Evolutionary conservation across 1,140 invertebrate species (phyloP).

Genomic region (Sarcophaga peregrina): DNA sequence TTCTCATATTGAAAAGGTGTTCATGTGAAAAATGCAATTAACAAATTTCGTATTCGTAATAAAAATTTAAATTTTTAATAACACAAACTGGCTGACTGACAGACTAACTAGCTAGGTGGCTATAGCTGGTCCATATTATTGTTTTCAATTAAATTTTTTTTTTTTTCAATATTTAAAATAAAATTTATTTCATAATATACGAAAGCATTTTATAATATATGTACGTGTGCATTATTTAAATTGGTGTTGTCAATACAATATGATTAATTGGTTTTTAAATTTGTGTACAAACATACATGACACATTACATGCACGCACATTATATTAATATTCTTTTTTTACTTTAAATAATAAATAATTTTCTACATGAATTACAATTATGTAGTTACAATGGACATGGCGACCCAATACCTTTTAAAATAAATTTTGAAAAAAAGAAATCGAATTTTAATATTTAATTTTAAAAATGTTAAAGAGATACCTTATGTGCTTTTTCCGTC

Average conservation of each 20-base stretch:
- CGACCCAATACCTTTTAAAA: too few relatives aligned
- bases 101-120: too few relatives aligned
- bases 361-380: too few relatives aligned
- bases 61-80: constrained; percentile 29
- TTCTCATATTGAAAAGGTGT: not conserved
- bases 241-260: constrained; percentile 10
- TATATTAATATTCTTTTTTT: too few relatives aligned
- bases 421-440: too few relatives aligned
- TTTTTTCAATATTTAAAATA: not conserved
- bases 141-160: not conserved
- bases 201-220: constrained; percentile 11
- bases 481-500: too few relatives aligned
- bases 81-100: not conserved
- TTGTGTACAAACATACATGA: not conserved
- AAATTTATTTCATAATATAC: not conserved
- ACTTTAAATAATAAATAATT: too few relatives aligned
- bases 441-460: too few relatives aligned
- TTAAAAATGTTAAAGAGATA: too few relatives aligned
- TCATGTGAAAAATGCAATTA: constrained; percentile 22
- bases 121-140: too few relatives aligned
- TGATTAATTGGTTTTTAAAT: constrained; percentile 30
- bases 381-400: too few relatives aligned
- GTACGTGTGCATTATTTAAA: constrained; percentile 12
- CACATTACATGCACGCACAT: too few relatives aligned
- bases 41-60: not conserved